These are phyloP conservation scores for Ia io DNA, from an alignment of 2,113 vertebrate species.

Conservation along the genomic window DNA sequence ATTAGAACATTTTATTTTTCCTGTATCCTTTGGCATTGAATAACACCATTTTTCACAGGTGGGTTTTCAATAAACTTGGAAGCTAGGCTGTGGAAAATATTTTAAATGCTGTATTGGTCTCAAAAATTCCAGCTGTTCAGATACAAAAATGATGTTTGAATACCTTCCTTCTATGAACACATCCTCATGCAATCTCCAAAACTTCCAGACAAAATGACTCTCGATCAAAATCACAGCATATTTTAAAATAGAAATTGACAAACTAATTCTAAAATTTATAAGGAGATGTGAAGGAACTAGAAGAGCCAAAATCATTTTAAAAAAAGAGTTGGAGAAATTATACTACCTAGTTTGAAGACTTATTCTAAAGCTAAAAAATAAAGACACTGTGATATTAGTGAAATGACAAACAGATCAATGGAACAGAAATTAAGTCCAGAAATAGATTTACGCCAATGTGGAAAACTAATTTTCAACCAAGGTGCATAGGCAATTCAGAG, in stretches of 20 bases:
- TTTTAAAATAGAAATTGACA: conserved; percentile 48
- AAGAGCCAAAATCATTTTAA: conserved; percentile 22
- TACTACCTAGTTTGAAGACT: background rate
- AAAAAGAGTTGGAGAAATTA: conserved; percentile 6
- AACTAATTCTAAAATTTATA: conserved; percentile 18
- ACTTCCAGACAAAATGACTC: background rate
- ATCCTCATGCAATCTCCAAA: background rate
- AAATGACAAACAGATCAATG: background rate
- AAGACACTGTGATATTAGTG: background rate
- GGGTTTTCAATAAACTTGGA: conserved; percentile 57
- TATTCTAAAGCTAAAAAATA: background rate
- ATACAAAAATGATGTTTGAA: conserved; percentile 51
- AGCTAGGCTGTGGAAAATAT: conserved; percentile 41
- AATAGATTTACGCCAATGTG: background rate
- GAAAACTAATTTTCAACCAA: background rate
- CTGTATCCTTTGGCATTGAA: conserved; percentile 28
- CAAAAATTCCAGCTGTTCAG: conserved; percentile 44
- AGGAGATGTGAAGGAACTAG: background rate
- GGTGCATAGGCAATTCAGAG: background rate
- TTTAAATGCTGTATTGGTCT: conserved; percentile 45
- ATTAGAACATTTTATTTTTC: conserved; percentile 57
- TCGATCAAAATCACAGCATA: conserved; percentile 1
- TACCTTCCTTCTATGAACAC: background rate
- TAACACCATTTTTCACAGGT: conserved; percentile 55
- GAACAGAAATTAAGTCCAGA: background rate